Evolutionary conservation across 2,888 invertebrate genomes (phyloP).

Genomic region (Andrena bucephala): DNA sequence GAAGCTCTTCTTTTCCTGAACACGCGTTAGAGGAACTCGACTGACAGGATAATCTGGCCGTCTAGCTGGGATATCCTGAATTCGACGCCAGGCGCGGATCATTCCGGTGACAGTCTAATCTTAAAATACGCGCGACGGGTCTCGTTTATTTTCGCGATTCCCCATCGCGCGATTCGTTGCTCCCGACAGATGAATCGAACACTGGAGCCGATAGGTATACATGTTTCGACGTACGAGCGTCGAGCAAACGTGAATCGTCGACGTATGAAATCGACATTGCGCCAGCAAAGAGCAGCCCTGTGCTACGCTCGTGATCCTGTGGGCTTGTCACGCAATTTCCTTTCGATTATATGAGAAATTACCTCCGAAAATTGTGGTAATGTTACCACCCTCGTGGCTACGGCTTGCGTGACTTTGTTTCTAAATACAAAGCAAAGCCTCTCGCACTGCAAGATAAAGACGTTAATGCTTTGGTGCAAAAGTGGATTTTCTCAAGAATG

Average conservation of each 20-base stretch:
- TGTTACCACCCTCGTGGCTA: too few relatives aligned
- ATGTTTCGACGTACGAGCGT: conserved; percentile 25
- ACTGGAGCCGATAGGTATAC: conserved; percentile 21
- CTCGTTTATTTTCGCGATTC: conserved; percentile 49
- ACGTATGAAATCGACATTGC: too few relatives aligned
- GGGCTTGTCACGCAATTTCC: too few relatives aligned
- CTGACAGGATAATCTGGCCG: conserved; percentile 8
- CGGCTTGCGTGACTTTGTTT: too few relatives aligned
- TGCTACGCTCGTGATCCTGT: too few relatives aligned
- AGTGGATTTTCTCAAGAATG: too few relatives aligned
- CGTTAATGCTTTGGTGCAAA: too few relatives aligned
- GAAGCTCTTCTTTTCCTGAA: neutral
- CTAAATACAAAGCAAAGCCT: too few relatives aligned
- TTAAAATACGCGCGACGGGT: neutral
- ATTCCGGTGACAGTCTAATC: conserved; percentile 9
- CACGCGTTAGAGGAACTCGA: neutral
- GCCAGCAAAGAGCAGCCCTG: too few relatives aligned
- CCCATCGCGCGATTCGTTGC: conserved; percentile 17
- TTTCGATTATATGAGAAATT: too few relatives aligned
- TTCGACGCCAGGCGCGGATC: neutral
- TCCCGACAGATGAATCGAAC: conserved; percentile 54
- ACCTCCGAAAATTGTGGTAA: too few relatives aligned
- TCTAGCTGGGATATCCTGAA: neutral
- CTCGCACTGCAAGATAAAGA: too few relatives aligned
- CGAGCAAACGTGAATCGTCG: neutral